Conservation (phyloP, 2,888 invertebrate genomes). For the Trachelus iudaicus region DNA sequence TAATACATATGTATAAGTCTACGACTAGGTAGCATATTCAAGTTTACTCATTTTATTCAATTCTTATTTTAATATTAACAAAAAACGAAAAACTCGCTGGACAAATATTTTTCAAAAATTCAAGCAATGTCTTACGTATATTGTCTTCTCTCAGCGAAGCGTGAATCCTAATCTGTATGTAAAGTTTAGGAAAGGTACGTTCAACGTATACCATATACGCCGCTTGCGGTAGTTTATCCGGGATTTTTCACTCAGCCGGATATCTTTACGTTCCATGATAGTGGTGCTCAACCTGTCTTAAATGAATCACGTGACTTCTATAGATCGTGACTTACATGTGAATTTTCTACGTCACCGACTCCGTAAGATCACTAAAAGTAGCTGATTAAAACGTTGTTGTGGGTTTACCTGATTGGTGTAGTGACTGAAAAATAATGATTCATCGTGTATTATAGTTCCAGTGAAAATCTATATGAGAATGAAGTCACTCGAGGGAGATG, state of each 20-base stretch:
- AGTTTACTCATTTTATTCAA: neutral
- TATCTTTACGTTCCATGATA: too few species aligned
- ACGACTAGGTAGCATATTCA: neutral
- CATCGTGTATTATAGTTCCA: neutral
- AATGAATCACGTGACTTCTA: neutral
- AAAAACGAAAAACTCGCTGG: too few species aligned
- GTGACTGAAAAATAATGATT: constrained; percentile 12
- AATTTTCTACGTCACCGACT: neutral
- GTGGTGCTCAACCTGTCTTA: neutral
- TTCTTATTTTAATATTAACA: neutral
- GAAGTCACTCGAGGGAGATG: constrained; percentile 3
- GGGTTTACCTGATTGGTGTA: neutral
- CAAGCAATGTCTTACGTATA: neutral
- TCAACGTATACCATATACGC: neutral
- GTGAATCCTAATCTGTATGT: neutral
- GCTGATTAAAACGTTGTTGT: neutral
- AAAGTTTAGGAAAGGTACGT: neutral
- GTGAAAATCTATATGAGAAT: neutral
- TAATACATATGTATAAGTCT: too few species aligned
- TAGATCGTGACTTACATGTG: neutral
- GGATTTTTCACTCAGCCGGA: neutral
- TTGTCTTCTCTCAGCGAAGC: neutral
- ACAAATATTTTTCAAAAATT: neutral
- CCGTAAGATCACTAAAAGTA: neutral
- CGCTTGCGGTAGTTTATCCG: neutral